These are phyloP conservation scores for Glyptemys insculpta DNA, from an alignment of 2,797 vertebrate species.

Conservation along the genomic window DNA sequence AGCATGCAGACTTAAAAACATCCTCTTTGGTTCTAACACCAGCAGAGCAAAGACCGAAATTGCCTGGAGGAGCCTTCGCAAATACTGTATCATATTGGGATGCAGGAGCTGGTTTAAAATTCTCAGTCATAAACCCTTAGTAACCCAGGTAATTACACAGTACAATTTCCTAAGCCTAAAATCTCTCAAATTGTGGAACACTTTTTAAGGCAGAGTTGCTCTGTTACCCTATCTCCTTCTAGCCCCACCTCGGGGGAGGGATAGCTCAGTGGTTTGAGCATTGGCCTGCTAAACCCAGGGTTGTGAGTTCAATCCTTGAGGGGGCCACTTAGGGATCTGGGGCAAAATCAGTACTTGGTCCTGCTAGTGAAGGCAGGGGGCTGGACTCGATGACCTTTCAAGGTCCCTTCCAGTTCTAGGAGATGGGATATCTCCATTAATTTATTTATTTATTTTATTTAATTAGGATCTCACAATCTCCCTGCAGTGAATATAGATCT, in stretches of 20 bases:
- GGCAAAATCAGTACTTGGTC: too few relatives aligned
- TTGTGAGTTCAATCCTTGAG: too few relatives aligned
- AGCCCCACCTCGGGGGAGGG: too few relatives aligned
- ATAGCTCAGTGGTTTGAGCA: too few relatives aligned
- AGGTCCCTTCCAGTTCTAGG: too few relatives aligned
- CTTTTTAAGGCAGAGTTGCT: constrained; percentile 5
- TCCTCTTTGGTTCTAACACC: constrained; percentile 16
- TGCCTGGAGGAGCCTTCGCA: not conserved
- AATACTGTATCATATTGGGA: not conserved
- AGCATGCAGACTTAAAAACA: constrained; percentile 28
- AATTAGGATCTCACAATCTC: not conserved
- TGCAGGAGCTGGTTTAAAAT: constrained; percentile 26
- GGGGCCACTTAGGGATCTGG: too few relatives aligned
- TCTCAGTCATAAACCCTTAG: constrained; percentile 5
- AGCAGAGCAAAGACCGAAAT: constrained; percentile 21
- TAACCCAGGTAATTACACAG: not conserved
- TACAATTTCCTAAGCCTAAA: constrained; percentile 35
- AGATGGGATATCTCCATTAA: too few relatives aligned
- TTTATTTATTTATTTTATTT: too few relatives aligned
- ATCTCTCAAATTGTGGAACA: not conserved
- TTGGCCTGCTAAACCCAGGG: too few relatives aligned
- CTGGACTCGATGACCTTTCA: too few relatives aligned
- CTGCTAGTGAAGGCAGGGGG: too few relatives aligned
- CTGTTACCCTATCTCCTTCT: not conserved
- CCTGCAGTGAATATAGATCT: not conserved